Conservation (phyloP, 2,113 vertebrate genomes). For the Butorides virescens region DNA sequence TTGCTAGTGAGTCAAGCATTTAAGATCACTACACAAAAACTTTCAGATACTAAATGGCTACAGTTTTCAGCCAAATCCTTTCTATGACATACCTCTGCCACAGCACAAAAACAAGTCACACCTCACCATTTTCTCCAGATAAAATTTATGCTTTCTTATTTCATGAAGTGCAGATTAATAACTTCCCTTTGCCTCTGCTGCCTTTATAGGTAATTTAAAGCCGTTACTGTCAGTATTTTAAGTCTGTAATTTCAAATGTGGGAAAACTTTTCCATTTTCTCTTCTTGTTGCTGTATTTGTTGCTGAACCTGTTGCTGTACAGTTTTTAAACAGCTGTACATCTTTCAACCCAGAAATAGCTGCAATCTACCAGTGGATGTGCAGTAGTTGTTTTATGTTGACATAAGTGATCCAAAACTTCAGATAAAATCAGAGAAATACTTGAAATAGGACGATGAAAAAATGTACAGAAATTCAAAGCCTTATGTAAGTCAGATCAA, state of each 20-base stretch:
- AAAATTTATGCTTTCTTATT: not conserved
- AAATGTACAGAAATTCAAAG: not conserved
- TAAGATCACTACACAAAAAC: not conserved
- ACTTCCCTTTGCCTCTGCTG: not conserved
- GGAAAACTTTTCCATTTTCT: not conserved
- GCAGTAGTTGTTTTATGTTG: not conserved
- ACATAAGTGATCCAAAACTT: not conserved
- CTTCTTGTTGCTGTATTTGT: not conserved
- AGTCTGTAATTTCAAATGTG: not conserved
- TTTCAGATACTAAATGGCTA: not conserved
- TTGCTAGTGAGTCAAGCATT: not conserved
- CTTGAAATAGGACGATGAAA: not conserved
- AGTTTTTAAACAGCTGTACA: not conserved
- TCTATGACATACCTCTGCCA: not conserved
- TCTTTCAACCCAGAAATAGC: not conserved
- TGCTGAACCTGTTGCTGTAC: not conserved
- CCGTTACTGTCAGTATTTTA: not conserved
- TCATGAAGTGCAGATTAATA: not conserved
- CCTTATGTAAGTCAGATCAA: slow-evolving; percentile 17
- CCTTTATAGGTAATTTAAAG: not conserved
- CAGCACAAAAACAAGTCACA: not conserved
- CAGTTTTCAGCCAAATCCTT: not conserved
- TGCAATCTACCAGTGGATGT: not conserved
- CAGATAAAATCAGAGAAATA: not conserved
- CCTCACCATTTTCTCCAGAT: not conserved